Conservation (phyloP, 2,797 vertebrate genomes). For the Spinibarbus caldwelli region DNA sequence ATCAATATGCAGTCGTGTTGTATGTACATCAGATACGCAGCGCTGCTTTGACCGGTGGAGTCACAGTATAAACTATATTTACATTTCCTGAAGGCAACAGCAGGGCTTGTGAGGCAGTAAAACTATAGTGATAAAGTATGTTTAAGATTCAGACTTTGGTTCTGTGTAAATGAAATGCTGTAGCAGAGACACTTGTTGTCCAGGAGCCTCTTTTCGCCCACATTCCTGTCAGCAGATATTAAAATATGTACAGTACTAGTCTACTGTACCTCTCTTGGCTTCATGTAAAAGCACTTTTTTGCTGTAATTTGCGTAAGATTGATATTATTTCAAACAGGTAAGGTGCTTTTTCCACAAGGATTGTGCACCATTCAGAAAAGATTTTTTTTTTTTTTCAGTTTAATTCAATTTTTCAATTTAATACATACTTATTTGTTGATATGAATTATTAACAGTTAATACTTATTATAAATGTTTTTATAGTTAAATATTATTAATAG, state of each 20-base stretch:
- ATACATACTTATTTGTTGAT: not conserved
- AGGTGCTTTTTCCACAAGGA: not conserved
- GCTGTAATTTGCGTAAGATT: not conserved
- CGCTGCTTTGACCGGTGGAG: not conserved
- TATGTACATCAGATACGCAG: not conserved
- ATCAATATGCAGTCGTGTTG: not conserved
- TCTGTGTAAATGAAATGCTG: not conserved
- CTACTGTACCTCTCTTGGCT: not conserved
- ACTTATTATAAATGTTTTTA: not conserved
- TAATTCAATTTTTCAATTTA: too few relatives aligned
- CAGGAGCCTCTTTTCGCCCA: not conserved
- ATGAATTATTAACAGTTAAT: too few relatives aligned
- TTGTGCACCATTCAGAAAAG: too few relatives aligned
- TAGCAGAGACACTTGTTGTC: not conserved
- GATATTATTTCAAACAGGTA: not conserved
- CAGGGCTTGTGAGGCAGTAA: not conserved
- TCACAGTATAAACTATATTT: not conserved
- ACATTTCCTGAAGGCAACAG: not conserved
- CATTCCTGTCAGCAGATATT: not conserved
- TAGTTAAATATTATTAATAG: not conserved
- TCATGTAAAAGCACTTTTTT: not conserved
- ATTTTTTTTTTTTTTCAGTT: too few relatives aligned
- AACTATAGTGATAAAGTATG: not conserved
- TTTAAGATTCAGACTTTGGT: not conserved
- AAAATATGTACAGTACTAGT: not conserved